Evolutionary conservation across 2,888 invertebrate species (phyloP), one percentile per base, ranked within the genome.

Genomic region (Cheiracanthium punctorium): DNA sequence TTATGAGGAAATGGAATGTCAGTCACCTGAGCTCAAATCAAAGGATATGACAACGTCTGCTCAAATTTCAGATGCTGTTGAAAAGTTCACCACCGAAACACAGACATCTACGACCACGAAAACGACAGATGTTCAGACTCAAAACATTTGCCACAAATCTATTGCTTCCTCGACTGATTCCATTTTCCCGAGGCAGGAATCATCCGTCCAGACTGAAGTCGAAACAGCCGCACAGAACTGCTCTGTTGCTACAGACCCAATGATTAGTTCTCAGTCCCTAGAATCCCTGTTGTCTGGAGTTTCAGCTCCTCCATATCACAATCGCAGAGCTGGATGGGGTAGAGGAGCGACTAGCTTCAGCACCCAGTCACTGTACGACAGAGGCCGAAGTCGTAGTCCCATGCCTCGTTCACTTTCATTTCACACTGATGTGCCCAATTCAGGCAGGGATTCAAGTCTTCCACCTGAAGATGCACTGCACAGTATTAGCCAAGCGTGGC

Each of bases 261-360:
- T 87, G 87, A 87, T 87, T 17, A 87, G 87, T 29, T 87, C 87
- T 24, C 87, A 87, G 72, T 87, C 87, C 1, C 58, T 87, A 69
- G 87, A 87, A 41, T 87, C 87, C 52, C 41, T 87, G 17, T 29
- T 87, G 17, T 87, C 87, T 24, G 87, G 87, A 37, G 64, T 81
- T n/a, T 87, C 87, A 8, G 87, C 87, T 30, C 87, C 87, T 17
- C 87, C 87, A 20, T 87, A 87, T n/a, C 87, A 87, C 24, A 87
- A 87, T 52, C 71, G 87, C 17, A 32, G 80, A 75, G 86, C 80
- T 14, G 80, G 80, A 1, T 33, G 64, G 14, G 70, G 82, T 43
- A 64, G 82, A 29, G 29, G 76, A 65, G 85, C 74, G 8, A 52
- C 67, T 7, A 81, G 87, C n/a, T 87, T 81, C 52, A 87, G 87